Percentiles rank a stretch among this genome's conserved stretches.
Conservation (phyloP, 1,140 invertebrate genomes). For the Caenorhabditis inopinata region DNA sequence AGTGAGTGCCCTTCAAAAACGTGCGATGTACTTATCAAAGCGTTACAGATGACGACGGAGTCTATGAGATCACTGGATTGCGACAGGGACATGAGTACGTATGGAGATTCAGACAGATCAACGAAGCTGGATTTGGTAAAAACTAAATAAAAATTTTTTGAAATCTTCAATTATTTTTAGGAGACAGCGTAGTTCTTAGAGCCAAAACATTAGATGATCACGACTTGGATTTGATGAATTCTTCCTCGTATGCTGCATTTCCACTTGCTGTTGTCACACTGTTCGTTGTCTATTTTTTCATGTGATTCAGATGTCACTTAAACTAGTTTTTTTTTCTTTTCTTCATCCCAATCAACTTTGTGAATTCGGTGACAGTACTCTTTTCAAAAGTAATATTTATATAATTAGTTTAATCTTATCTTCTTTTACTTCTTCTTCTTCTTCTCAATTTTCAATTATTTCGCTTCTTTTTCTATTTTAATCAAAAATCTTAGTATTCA, state of each 20-base stretch:
- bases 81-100: slow-evolving; percentile 42
- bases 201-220: slow-evolving; percentile 16
- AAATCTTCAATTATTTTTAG: background rate
- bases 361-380: background rate
- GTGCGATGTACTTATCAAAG: background rate
- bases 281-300: background rate
- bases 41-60: slow-evolving; percentile 34
- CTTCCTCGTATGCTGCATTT: background rate
- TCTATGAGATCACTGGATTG: slow-evolving; percentile 46
- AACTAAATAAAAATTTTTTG: background rate
- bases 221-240: slow-evolving; percentile 19
- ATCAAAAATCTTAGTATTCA: background rate
- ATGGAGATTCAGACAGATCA: slow-evolving; percentile 46
- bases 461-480: background rate
- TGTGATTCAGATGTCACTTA: background rate
- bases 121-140: slow-evolving; percentile 36
- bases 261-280: background rate
- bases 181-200: slow-evolving; percentile 9
- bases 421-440: background rate
- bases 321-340: background rate
- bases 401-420: background rate
- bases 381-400: background rate
- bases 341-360: background rate
- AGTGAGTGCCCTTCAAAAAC: background rate
- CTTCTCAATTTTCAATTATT: background rate